Evolutionary conservation across 1,140 invertebrate species (phyloP).

Genomic region (Colletes gigas): DNA sequence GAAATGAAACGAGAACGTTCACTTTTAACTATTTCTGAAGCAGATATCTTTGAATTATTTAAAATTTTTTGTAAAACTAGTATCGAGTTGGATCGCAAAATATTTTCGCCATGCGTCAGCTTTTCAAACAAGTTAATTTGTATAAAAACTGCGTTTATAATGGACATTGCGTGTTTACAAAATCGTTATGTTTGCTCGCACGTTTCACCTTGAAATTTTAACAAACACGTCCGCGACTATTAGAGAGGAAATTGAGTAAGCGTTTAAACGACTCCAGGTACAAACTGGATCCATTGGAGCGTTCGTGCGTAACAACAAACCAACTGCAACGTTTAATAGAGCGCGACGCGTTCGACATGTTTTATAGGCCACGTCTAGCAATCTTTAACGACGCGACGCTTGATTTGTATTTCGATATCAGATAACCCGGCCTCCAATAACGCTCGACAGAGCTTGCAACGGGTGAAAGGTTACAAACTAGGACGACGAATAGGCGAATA

Average conservation of each 20-base stretch:
- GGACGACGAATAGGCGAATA: not conserved
- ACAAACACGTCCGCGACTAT: not conserved
- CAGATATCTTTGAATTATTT: too few relatives aligned
- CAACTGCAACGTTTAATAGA: not conserved
- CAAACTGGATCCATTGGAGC: not conserved
- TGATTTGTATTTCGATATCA: not conserved
- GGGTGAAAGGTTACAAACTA: not conserved
- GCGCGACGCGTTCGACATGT: not conserved
- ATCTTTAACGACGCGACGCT: not conserved
- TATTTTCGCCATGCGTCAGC: too few relatives aligned
- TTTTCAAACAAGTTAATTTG: too few relatives aligned
- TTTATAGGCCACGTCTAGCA: not conserved
- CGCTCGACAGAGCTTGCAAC: not conserved
- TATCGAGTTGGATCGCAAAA: too few relatives aligned
- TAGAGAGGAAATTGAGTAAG: constrained; percentile 16
- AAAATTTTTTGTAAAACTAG: too few relatives aligned
- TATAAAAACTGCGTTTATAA: too few relatives aligned
- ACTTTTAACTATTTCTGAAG: too few relatives aligned
- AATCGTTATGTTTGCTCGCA: not conserved
- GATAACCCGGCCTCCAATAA: not conserved
- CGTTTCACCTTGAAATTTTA: not conserved
- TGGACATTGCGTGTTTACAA: not conserved
- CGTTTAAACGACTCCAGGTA: not conserved
- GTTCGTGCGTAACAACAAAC: not conserved
- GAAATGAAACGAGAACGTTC: too few relatives aligned